phyloP scores from a whole-genome alignment of 2,888 invertebrate genomes.

The Zygothrica quintamaculata region DNA sequence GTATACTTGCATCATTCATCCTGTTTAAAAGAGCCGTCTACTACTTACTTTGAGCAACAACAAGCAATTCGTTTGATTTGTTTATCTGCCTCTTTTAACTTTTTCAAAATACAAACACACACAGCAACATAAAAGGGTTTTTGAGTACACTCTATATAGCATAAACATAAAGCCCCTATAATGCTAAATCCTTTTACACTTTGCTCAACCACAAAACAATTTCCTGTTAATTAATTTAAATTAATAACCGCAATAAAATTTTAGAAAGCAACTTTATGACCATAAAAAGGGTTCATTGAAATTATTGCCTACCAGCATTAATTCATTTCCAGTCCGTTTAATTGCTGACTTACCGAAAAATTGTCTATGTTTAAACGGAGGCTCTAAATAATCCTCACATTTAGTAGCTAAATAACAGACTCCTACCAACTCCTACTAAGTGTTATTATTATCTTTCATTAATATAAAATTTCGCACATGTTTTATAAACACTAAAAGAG shows the following conservation, averaged over 20 bases:
- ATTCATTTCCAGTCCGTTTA: constrained; percentile 37
- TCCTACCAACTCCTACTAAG: too few species aligned
- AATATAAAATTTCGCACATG: too few species aligned
- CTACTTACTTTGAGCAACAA: neutral
- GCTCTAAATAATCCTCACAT: too few species aligned
- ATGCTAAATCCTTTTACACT: constrained; percentile 9
- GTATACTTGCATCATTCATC: neutral
- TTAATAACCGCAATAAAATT: constrained; percentile 64
- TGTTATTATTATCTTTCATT: too few species aligned
- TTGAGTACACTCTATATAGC: neutral
- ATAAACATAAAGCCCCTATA: constrained; percentile 21
- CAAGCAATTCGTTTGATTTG: neutral
- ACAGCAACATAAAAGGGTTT: neutral
- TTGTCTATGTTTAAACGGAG: too few species aligned
- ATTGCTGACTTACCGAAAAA: too few species aligned
- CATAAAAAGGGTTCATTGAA: constrained; percentile 48
- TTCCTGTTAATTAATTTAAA: constrained; percentile 64
- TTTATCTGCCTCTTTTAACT: too few species aligned
- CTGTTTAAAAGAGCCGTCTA: neutral
- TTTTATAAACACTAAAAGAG: too few species aligned
- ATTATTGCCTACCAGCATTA: constrained; percentile 22
- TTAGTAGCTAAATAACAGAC: too few species aligned
- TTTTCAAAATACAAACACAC: too few species aligned
- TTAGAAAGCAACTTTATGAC: constrained; percentile 45
- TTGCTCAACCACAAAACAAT: constrained; percentile 14